Evolutionary conservation across 2,888 invertebrate species (phyloP).

Genomic region (Polyommatus iphigenia): DNA sequence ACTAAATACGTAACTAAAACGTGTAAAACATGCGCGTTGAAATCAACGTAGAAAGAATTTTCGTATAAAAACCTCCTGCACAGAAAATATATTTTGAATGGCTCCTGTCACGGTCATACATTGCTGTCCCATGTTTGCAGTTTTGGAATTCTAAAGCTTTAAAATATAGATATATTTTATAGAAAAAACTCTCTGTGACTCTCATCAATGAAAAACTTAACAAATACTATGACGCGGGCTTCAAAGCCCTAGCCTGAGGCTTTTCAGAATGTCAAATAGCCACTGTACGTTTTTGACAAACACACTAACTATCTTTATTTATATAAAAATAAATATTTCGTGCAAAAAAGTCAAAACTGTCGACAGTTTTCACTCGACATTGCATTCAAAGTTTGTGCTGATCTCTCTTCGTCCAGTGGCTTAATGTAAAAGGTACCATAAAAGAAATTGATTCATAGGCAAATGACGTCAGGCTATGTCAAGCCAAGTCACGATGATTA

Average conservation of each 20-base stretch:
- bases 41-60: no score
- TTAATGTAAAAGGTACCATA: no score
- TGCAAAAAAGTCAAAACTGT: background rate
- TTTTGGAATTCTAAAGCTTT: slow-evolving; percentile 1
- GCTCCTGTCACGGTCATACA: no score
- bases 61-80: no score
- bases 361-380: background rate
- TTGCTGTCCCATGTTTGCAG: background rate
- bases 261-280: slow-evolving; percentile 1
- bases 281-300: background rate
- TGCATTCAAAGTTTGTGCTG: background rate
- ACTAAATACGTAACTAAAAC: no score
- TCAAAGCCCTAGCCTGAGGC: background rate
- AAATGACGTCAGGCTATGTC: background rate
- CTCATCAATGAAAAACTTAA: slow-evolving; percentile 14
- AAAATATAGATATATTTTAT: background rate
- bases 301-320: slow-evolving; percentile 1
- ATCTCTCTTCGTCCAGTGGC: background rate
- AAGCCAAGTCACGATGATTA: no score
- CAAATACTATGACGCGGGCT: slow-evolving; percentile 2
- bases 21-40: no score
- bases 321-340: background rate
- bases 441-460: no score
- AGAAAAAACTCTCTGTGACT: background rate
- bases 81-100: no score